These are phyloP conservation scores for Eupelmus urozonus DNA, from an alignment of 2,888 invertebrate genomes.

Conservation along the genomic window DNA sequence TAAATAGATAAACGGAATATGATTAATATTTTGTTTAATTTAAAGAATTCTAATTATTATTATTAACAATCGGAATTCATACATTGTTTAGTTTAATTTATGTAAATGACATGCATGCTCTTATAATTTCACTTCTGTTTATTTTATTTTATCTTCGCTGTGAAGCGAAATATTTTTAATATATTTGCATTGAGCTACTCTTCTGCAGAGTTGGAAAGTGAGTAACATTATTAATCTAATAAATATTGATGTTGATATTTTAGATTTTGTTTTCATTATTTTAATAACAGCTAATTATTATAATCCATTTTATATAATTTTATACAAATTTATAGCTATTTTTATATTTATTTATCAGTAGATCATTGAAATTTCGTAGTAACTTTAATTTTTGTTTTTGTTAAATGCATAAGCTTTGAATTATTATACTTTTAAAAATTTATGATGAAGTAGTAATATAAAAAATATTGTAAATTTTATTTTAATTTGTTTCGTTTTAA, in stretches of 20 bases:
- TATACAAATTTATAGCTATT: not conserved
- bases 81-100: slow-evolving; percentile 9
- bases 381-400: not conserved
- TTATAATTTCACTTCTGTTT: slow-evolving; percentile 14
- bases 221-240: no score
- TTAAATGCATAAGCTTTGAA: not conserved
- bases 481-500: not conserved
- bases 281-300: slow-evolving; percentile 11
- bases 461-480: not conserved
- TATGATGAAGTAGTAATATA: not conserved
- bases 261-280: slow-evolving; percentile 21
- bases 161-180: not conserved
- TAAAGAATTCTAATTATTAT: no score
- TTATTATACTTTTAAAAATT: not conserved
- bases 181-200: slow-evolving; percentile 39
- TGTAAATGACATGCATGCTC: slow-evolving; percentile 40
- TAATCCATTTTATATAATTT: not conserved
- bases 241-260: slow-evolving; percentile 27
- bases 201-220: slow-evolving; percentile 57
- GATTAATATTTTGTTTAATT: not conserved
- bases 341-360: slow-evolving; percentile 12
- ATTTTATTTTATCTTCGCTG: not conserved
- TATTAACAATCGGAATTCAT: slow-evolving; percentile 32
- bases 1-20: no score
- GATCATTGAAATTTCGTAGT: not conserved